phyloP scores from a whole-genome alignment of 2,797 vertebrate species.

The Tarsius wallacei region DNA sequence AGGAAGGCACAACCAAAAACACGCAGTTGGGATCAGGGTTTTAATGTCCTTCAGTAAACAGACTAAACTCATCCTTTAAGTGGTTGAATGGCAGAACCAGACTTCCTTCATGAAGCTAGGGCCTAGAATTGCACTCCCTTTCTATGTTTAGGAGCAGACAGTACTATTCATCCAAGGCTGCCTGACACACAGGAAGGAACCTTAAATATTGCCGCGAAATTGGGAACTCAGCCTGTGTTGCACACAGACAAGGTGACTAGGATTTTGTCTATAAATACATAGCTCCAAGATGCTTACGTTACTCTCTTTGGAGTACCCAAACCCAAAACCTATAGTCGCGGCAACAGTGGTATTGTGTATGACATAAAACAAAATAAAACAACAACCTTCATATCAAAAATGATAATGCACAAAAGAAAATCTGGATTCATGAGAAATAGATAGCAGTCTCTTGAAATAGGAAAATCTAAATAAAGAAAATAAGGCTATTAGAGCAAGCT shows the following conservation, averaged over 20 bases:
- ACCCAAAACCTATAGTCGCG: background rate
- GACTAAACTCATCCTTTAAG: background rate
- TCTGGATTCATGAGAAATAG: background rate
- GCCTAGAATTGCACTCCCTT: background rate
- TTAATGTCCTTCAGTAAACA: background rate
- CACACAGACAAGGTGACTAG: background rate
- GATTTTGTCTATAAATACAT: background rate
- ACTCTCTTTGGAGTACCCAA: background rate
- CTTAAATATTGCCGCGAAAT: background rate
- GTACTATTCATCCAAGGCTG: background rate
- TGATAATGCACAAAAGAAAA: background rate
- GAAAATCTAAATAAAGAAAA: background rate
- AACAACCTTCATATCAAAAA: background rate
- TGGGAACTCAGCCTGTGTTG: background rate
- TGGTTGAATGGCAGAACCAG: background rate
- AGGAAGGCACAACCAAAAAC: background rate
- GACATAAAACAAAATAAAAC: slow-evolving; percentile 2
- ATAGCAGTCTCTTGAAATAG: background rate
- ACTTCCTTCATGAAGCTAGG: background rate
- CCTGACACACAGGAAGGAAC: background rate
- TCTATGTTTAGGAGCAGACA: background rate
- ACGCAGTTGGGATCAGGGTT: background rate
- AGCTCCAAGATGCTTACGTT: background rate
- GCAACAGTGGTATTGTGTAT: background rate
- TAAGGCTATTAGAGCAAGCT: background rate